Percentiles rank a stretch among this genome's conserved stretches.
Conservation (phyloP, 2,113 vertebrate species). For the Rhadina sibilatrix region DNA sequence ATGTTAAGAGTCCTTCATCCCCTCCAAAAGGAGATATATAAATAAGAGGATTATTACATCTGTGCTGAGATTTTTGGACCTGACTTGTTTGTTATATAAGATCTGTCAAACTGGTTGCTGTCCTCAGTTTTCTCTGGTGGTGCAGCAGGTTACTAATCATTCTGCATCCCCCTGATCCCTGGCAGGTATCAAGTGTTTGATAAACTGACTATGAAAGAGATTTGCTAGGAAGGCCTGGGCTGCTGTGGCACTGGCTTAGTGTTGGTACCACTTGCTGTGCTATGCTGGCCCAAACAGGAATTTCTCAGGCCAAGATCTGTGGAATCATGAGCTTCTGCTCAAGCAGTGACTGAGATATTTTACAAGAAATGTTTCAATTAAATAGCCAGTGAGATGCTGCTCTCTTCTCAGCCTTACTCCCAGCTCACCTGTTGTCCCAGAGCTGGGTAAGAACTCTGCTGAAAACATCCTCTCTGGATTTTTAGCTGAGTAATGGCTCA, state of each 20-base stretch:
- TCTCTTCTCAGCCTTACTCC: not conserved
- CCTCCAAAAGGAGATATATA: not conserved
- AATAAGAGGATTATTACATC: not conserved
- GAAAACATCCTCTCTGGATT: not conserved
- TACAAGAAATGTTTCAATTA: not conserved
- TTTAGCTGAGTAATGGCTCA: not conserved
- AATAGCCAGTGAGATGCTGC: not conserved
- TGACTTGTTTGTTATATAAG: not conserved
- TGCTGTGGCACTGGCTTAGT: not conserved
- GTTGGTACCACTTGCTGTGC: not conserved
- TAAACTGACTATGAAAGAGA: not conserved
- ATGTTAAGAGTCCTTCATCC: not conserved
- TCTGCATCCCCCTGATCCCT: not conserved
- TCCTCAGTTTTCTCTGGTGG: not conserved
- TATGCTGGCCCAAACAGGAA: not conserved
- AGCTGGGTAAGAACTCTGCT: not conserved
- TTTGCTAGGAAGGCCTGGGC: not conserved
- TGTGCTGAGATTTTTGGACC: not conserved
- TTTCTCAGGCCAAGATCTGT: not conserved
- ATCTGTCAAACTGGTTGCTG: not conserved
- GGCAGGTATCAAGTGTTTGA: not conserved
- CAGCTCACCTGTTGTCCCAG: not conserved
- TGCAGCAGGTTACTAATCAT: not conserved
- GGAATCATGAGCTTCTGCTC: not conserved
- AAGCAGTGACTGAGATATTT: not conserved